A percentile compares a stretch with the other conserved stretches of the same genome.
phyloP scores from a whole-genome alignment of 2,888 invertebrate species.

The Melangyna quadrimaculata region DNA sequence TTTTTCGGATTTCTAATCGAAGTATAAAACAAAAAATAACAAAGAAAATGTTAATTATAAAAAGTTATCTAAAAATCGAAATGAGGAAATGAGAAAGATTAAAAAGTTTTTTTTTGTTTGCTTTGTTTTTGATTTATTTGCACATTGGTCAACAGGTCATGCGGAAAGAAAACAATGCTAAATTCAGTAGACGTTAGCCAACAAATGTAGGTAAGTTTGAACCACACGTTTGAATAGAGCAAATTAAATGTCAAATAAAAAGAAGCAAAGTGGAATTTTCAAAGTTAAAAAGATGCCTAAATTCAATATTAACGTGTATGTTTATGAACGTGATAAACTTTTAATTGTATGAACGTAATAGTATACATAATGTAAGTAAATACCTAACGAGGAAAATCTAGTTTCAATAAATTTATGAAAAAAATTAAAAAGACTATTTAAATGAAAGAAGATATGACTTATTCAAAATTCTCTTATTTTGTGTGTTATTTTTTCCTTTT shows the following conservation, averaged over 20 bases:
- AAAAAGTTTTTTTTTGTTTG: neutral
- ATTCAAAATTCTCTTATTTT: too few species aligned
- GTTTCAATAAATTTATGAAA: too few species aligned
- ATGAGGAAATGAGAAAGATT: neutral
- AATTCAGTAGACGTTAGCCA: neutral
- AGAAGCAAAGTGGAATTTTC: neutral
- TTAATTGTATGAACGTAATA: too few species aligned
- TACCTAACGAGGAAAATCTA: too few species aligned
- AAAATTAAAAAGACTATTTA: too few species aligned
- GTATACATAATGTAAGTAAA: too few species aligned
- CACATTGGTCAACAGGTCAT: conserved; percentile 13
- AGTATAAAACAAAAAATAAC: neutral
- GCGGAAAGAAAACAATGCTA: conserved; percentile 13
- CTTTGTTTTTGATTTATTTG: neutral
- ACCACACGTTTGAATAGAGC: neutral
- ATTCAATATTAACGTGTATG: too few species aligned
- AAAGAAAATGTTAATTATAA: neutral
- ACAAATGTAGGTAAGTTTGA: neutral
- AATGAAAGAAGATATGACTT: too few species aligned
- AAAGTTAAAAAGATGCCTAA: neutral
- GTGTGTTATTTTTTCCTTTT: too few species aligned
- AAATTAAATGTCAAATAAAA: neutral
- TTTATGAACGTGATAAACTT: too few species aligned
- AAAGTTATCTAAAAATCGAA: neutral
- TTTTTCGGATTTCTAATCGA: neutral